Evolutionary conservation across 2,888 invertebrate genomes (phyloP).

Genomic region (Leptinotarsa juncta): DNA sequence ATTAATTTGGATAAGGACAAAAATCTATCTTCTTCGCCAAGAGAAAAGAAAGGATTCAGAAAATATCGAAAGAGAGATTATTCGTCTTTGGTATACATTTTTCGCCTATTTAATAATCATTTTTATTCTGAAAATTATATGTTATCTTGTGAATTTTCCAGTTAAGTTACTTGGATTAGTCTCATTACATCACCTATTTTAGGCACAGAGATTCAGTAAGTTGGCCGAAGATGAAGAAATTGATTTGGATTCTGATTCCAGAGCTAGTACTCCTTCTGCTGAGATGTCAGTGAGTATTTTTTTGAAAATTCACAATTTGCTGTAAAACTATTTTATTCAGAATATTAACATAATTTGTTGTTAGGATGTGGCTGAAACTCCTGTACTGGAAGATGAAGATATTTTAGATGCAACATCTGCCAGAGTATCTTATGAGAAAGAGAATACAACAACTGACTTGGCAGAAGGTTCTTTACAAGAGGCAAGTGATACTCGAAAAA

Average conservation of each 20-base stretch:
- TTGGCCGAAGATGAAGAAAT: slow-evolving; percentile 56
- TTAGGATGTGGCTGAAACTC: slow-evolving; percentile 47
- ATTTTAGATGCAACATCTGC: slow-evolving; percentile 43
- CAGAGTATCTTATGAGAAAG: slow-evolving; percentile 47
- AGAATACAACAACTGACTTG: slow-evolving; percentile 51
- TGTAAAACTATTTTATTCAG: neutral
- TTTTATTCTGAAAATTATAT: neutral
- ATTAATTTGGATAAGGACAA: slow-evolving; percentile 49
- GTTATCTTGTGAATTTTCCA: no score
- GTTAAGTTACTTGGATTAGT: no score
- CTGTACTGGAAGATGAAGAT: slow-evolving; percentile 43
- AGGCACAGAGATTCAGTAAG: slow-evolving; percentile 60
- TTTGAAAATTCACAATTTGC: neutral
- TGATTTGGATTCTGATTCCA: slow-evolving; percentile 58
- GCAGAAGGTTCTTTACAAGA: slow-evolving; percentile 45
- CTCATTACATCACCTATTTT: slow-evolving; percentile 31
- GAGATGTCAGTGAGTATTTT: slow-evolving; percentile 49
- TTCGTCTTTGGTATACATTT: slow-evolving; percentile 47
- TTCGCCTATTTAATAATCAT: neutral
- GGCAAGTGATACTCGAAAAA: slow-evolving; percentile 31
- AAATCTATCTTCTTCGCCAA: slow-evolving; percentile 57
- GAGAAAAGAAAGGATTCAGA: slow-evolving; percentile 61
- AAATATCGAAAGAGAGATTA: slow-evolving; percentile 53
- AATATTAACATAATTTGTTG: slow-evolving; percentile 8
- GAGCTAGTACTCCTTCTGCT: slow-evolving; percentile 58